A percentile compares a stretch with the other conserved stretches of the same genome.
Evolutionary conservation across 2,888 invertebrate species (phyloP).

Genomic region (Drosophila infuscata): DNA sequence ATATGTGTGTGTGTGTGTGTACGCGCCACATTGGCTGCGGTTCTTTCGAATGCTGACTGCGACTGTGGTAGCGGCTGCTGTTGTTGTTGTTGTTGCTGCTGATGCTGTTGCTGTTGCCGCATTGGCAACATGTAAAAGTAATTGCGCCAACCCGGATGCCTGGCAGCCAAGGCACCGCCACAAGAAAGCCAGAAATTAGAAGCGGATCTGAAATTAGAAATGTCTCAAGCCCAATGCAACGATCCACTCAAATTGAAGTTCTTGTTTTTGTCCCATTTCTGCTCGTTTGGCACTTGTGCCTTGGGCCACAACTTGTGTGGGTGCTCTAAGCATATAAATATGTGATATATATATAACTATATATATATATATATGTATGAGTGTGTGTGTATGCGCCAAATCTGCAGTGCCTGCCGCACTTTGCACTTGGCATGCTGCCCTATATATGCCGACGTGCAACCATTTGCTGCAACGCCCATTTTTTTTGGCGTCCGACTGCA

Average conservation of each 20-base stretch:
- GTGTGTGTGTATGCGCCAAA: constrained; percentile 14
- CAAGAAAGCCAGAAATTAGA: constrained; percentile 80
- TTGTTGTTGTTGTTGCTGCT: not conserved
- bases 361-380: not conserved
- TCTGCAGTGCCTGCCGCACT: constrained; percentile 47
- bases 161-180: constrained; percentile 52
- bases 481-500: not conserved
- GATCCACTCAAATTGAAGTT: constrained; percentile 11
- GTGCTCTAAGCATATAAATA: constrained; percentile 29
- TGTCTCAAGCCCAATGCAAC: constrained; percentile 69
- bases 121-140: constrained; percentile 78
- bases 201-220: constrained; percentile 80
- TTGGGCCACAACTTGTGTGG: constrained; percentile 20
- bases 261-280: constrained; percentile 12
- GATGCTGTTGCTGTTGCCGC: constrained; percentile 58
- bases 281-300: constrained; percentile 67
- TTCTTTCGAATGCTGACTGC: constrained; percentile 64
- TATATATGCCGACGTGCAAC: constrained; percentile 48
- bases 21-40: constrained; percentile 77
- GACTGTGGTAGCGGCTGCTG: constrained; percentile 49
- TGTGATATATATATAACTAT: not conserved
- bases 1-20: constrained; percentile 13
- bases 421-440: constrained; percentile 76
- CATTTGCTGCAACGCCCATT: not conserved
- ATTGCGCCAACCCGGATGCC: constrained; percentile 78